These are phyloP conservation scores for Acleris holmiana DNA, from an alignment of 2,888 invertebrate species.

Conservation along the genomic window DNA sequence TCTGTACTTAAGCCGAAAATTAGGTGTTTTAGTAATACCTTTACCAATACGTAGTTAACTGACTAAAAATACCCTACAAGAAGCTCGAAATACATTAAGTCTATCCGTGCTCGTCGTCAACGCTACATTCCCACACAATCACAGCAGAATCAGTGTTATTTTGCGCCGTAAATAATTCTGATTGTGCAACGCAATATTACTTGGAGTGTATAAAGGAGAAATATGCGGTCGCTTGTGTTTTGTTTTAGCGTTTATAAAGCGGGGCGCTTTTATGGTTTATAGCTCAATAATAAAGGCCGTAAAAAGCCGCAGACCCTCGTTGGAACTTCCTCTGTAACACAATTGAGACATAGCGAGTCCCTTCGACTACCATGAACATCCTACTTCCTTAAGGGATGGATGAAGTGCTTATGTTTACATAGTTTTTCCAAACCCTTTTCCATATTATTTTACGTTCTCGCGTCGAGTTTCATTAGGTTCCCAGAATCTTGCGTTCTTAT, in stretches of 20 bases:
- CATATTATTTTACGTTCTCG: conserved; percentile 13
- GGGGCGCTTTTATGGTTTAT: conserved; percentile 76
- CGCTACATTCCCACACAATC: conserved; percentile 2
- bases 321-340: conserved; percentile 62
- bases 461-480: conserved; percentile 15
- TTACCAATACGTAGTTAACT: too few species aligned
- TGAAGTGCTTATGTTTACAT: conserved; percentile 28
- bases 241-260: conserved; percentile 74
- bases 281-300: conserved; percentile 76
- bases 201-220: conserved; percentile 67
- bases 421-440: conserved; percentile 21
- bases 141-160: conserved; percentile 31
- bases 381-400: conserved; percentile 26
- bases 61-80: too few species aligned
- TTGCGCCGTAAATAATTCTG: conserved; percentile 41
- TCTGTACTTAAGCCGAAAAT: too few species aligned
- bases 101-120: neutral
- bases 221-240: conserved; percentile 69
- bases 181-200: conserved; percentile 47
- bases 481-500: too few species aligned
- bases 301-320: conserved; percentile 67
- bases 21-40: too few species aligned
- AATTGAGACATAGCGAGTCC: conserved; percentile 70
- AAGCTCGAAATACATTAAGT: too few species aligned
- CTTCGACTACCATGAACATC: conserved; percentile 62